Evolutionary conservation across 1,140 invertebrate genomes (phyloP), one percentile per base, ranked within the genome.

Genomic region (Coboldia fuscipes): DNA sequence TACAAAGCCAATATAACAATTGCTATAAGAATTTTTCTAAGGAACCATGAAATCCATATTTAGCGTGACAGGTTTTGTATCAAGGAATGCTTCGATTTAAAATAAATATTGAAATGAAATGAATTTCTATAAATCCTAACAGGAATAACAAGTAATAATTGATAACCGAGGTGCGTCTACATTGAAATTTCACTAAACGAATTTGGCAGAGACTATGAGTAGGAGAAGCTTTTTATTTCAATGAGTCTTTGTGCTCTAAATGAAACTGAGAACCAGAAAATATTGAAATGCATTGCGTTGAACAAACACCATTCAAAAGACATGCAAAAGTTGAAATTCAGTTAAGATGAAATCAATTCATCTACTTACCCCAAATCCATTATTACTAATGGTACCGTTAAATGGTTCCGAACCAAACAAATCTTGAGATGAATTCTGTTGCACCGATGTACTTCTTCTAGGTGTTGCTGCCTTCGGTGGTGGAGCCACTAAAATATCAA

Each of bases 341-440:
- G 6, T 31, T 31, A 15, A 33, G 22, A 23, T 12, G 10, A n/a
- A 20, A 18, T 12, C 13, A 24, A 26, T 14, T 9, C 12, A 26
- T 23, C 18, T 33, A 9, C 2, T 22, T 33, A n/a, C 6, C 6
- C 7, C 10, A 8, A n/a, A 24, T 7, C n/a, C 1, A 8, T 40
- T 17, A 54, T 51, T 42, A 49, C 48, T 33, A 51, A 55, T 33
- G 51, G 44, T 38, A 38, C 50, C 20, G 37, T 48, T 58, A 47
- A 74, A 74, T 7, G 71, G 70, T 31, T 65, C 56, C 1, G 69
- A 70, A n/a, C 72, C 71, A 54, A 76, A 76, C 9, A 75, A 49
- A 47, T 76, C 72, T 57, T 36, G 56, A 45, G 57, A 66, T 60
- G 56, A 63, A 39, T 55, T 63, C 35, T 56, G 53, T 23, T 60